Evolutionary conservation across 2,797 vertebrate species (phyloP).

Genomic region (Diplodus sargus): DNA sequence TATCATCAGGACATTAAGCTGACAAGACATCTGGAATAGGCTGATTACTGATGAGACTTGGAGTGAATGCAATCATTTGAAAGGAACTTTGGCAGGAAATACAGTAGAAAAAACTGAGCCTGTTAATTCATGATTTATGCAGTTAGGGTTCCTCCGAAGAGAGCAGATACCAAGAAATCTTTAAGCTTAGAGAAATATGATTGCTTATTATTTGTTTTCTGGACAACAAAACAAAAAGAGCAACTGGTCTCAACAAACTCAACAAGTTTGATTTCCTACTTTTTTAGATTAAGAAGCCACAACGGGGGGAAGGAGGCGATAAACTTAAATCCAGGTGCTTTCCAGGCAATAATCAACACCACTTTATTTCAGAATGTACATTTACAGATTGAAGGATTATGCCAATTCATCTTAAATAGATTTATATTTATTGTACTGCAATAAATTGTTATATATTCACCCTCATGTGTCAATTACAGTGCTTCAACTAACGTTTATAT

Average conservation of each 20-base stretch:
- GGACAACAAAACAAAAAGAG: not conserved
- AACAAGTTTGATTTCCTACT: not conserved
- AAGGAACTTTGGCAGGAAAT: conserved; percentile 48
- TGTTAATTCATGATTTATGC: conserved; percentile 15
- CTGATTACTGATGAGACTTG: conserved; percentile 60
- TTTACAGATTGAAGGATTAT: not conserved
- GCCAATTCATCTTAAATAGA: not conserved
- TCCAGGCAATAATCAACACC: not conserved
- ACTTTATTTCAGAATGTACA: not conserved
- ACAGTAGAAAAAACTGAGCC: conserved; percentile 1
- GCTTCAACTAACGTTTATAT: too few relatives aligned
- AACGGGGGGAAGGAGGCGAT: not conserved
- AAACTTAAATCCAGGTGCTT: not conserved
- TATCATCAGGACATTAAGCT: conserved; percentile 67
- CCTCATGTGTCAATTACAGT: too few relatives aligned
- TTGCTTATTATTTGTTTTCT: not conserved
- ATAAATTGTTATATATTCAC: not conserved
- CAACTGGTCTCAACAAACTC: conserved; percentile 7
- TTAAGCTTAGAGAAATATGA: not conserved
- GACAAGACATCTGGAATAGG: conserved; percentile 68
- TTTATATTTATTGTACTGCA: not conserved
- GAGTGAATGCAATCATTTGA: conserved; percentile 41
- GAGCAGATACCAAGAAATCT: conserved; percentile 12
- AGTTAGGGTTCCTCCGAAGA: conserved; percentile 14
- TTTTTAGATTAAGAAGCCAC: not conserved